A percentile compares a stretch with the other conserved stretches of the same genome.
Evolutionary conservation across 2,888 invertebrate species (phyloP).

Genomic region (Cryptus viduatorius): DNA sequence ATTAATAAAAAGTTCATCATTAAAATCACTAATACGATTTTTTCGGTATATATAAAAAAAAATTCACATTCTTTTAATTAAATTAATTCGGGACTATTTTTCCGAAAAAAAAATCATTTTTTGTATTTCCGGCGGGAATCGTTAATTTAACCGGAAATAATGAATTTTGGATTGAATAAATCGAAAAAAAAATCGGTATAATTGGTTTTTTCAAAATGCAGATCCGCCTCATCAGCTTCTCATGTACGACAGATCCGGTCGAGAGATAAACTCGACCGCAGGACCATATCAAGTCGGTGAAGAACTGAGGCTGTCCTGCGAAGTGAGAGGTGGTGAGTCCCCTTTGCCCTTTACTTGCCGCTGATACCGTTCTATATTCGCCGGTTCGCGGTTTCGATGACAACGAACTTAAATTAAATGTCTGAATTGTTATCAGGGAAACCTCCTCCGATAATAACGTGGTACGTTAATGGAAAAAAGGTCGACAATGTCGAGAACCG

Average conservation of each 20-base stretch:
- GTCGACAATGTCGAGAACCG: slow-evolving; percentile 87
- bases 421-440: slow-evolving; percentile 87
- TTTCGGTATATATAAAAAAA: not conserved
- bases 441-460: slow-evolving; percentile 93
- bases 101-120: too few relatives aligned
- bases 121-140: not conserved
- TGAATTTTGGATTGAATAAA: not conserved
- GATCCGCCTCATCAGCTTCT: slow-evolving; percentile 85
- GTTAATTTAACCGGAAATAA: too few relatives aligned
- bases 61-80: too few relatives aligned
- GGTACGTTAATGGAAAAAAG: slow-evolving; percentile 90
- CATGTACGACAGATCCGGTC: slow-evolving; percentile 84
- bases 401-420: slow-evolving; percentile 31
- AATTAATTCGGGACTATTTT: too few relatives aligned
- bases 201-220: slow-evolving; percentile 68
- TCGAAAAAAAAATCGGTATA: not conserved
- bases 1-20: not conserved
- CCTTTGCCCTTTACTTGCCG: too few relatives aligned
- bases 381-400: not conserved
- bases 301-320: slow-evolving; percentile 85
- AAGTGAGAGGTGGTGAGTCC: slow-evolving; percentile 86
- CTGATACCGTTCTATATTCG: not conserved
- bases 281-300: slow-evolving; percentile 85
- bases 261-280: slow-evolving; percentile 84
- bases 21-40: not conserved